phyloP scores from a whole-genome alignment of 1,140 invertebrate genomes.

The Gryllus bimaculatus region DNA sequence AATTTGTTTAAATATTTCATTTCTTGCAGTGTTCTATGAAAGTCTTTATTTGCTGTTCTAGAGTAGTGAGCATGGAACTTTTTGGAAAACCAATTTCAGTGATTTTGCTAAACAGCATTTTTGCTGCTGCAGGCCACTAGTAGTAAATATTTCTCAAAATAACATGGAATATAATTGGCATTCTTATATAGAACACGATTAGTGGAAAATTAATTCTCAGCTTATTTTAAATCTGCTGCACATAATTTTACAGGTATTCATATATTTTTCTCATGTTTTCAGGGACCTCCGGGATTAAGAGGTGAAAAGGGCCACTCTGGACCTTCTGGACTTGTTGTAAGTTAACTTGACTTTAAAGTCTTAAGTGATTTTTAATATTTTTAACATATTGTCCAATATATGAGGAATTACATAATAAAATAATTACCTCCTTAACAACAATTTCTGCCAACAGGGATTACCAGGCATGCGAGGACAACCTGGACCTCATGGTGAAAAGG shows the following conservation, averaged over 20 bases:
- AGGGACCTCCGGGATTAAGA: slow-evolving; percentile 56
- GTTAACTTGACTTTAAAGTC: slow-evolving; percentile 18
- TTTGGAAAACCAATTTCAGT: too few species aligned
- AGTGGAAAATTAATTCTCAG: not conserved
- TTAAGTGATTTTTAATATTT: not conserved
- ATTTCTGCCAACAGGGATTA: slow-evolving; percentile 40
- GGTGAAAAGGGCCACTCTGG: slow-evolving; percentile 68
- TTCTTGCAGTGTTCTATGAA: too few species aligned
- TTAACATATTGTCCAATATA: not conserved
- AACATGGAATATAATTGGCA: too few species aligned
- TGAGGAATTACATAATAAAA: not conserved
- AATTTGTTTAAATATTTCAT: too few species aligned
- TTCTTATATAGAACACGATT: not conserved
- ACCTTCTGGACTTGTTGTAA: slow-evolving; percentile 53
- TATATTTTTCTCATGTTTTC: slow-evolving; percentile 19
- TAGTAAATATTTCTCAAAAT: not conserved
- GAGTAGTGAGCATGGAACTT: too few species aligned
- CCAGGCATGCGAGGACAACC: slow-evolving; percentile 56
- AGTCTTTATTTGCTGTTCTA: too few species aligned
- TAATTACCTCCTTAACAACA: not conserved
- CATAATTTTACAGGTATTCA: not conserved
- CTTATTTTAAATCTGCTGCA: too few species aligned
- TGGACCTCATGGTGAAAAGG: slow-evolving; percentile 58
- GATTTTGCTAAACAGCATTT: too few species aligned
- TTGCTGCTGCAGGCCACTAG: too few species aligned